Evolutionary conservation across 2,797 vertebrate species (phyloP).

Genomic region (Acrocephalus scirpaceus): DNA sequence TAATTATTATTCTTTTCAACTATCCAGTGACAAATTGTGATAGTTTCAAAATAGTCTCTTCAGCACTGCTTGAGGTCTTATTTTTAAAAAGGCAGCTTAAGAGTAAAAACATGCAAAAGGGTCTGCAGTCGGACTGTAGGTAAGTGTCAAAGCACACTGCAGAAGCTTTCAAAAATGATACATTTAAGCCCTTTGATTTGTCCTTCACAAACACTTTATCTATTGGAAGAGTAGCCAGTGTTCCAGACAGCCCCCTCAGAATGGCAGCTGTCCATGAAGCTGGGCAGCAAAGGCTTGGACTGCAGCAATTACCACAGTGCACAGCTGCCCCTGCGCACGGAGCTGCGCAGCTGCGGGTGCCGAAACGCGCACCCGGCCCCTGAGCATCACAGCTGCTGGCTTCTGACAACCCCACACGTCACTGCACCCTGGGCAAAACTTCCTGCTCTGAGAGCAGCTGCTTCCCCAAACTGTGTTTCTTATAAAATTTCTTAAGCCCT

Average conservation of each 20-base stretch:
- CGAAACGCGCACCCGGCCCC: fast-evolving
- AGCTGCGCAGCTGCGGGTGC: not conserved
- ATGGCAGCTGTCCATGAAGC: not conserved
- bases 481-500: fast-evolving
- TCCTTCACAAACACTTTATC: not conserved
- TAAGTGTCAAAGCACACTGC: not conserved
- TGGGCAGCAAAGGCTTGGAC: fast-evolving
- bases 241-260: not conserved
- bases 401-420: not conserved
- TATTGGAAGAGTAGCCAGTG: fast-evolving
- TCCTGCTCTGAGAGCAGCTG: not conserved
- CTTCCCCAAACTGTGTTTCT: not conserved
- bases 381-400: fast-evolving
- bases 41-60: not conserved
- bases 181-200: not conserved
- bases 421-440: not conserved
- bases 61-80: not conserved
- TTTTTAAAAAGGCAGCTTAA: not conserved
- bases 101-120: not conserved
- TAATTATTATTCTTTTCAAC: not conserved
- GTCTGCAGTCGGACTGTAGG: fast-evolving
- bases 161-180: not conserved
- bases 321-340: not conserved
- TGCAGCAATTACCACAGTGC: fast-evolving
- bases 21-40: not conserved